phyloP scores from a whole-genome alignment of 2,888 invertebrate species.

The Dyspetes luteomarginatus region DNA sequence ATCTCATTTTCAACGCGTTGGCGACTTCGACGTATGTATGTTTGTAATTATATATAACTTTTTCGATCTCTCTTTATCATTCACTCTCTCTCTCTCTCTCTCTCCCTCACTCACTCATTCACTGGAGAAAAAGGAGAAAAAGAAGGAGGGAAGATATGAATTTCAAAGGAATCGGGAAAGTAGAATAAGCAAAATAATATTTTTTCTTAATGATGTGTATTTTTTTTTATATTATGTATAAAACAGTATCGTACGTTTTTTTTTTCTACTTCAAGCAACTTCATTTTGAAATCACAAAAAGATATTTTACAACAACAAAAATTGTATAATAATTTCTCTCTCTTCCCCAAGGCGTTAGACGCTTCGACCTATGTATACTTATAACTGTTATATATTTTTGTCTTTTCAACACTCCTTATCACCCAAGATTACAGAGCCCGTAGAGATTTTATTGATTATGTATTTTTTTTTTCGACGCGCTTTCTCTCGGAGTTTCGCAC shows the following conservation, averaged over 20 bases:
- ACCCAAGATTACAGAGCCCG: slow-evolving; percentile 7
- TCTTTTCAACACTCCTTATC: slow-evolving; percentile 20
- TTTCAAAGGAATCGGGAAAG: neutral
- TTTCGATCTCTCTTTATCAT: too few species aligned
- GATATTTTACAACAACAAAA: slow-evolving; percentile 32
- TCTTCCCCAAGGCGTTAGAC: slow-evolving; percentile 45
- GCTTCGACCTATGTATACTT: slow-evolving; percentile 9
- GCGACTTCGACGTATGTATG: too few species aligned
- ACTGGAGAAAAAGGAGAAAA: too few species aligned
- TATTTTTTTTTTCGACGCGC: neutral
- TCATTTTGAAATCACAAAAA: slow-evolving; percentile 17
- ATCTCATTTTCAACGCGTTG: too few species aligned
- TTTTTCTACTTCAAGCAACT: slow-evolving; percentile 32
- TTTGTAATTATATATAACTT: too few species aligned
- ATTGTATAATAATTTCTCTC: slow-evolving; percentile 46
- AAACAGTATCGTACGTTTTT: slow-evolving; percentile 61
- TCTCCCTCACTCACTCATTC: neutral
- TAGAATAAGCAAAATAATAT: neutral
- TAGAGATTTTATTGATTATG: neutral
- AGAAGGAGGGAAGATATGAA: neutral
- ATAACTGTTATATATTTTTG: slow-evolving; percentile 16
- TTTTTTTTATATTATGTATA: slow-evolving; percentile 56
- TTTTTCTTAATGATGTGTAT: slow-evolving; percentile 29
- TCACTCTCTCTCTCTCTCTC: slow-evolving; percentile 13
- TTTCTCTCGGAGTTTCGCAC: slow-evolving; percentile 19